Base-by-base conservation (phyloP, 2,113 vertebrate genomes). In the Cebidichthys violaceus region DNA sequence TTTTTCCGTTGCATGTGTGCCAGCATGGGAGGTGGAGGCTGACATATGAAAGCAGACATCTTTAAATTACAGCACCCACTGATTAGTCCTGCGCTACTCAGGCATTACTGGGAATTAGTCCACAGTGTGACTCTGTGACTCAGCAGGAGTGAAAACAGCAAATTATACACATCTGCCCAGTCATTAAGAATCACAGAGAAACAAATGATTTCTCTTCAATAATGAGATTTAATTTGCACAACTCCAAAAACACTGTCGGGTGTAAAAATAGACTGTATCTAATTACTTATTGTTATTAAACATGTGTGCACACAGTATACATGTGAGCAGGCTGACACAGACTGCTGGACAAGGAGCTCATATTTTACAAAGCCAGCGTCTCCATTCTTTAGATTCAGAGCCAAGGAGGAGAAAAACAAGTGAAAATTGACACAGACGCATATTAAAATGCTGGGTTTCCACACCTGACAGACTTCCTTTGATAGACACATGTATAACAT, bases 31-130 rank as follows among this genome's bases (percentile, higher is more conserved):
- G 91, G 86, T 54, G 79, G 69, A 81, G 65, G 87, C 75, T 76
- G 82, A 90, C 88, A 85, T 85, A 82, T 82, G 75, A 88, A 91
- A 92, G 87, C 88, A 86, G 88, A 88, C 84, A 90, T 93, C 86
- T 93, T 93, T 90, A 91, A 94, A 94, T 94, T 91, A 94, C 82
- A 89, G 77, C 85, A 88, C 74, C 89, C 84, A 39, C 81, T 91
- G 88, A 93, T 94, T 93, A 92, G 83, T 84, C 68, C 78, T 65
- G 79, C 27, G 1, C 86, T 85, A 82, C 70, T 85, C 14, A 4
- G 79, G 83, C 85, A 90, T 90, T 89, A 91, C 70, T 88, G 79
- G 83, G 88, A 89, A 93, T 91, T 90, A 92, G 87, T 88, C 85
- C 79, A 82, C 87, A 81, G 55, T 72, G 80, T 72, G 85, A 87